Base-by-base conservation (phyloP, 2,113 vertebrate genomes). In the Pollimyrus isidori region DNA sequence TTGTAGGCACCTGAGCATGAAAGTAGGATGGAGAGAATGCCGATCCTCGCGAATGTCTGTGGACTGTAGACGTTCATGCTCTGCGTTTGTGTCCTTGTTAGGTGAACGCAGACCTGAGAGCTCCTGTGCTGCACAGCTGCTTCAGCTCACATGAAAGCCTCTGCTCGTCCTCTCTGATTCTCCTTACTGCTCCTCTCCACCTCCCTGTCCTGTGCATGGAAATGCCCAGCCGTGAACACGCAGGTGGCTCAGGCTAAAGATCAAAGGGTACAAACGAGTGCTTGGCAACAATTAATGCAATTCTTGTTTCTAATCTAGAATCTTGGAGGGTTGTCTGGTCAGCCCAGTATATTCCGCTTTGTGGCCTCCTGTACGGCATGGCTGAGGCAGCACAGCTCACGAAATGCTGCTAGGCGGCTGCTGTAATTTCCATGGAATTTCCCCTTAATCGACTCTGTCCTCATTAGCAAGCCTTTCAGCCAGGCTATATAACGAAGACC, bases 391-490 rank as follows among this genome's bases (percentile, higher is more conserved):
- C n/a, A 35, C 46, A 13, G 26, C 26, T 35, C 23, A 11, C 0
- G 3, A 26, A n/a, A 10, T 23, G 45, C 39, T 48, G 80, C 21
- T 17, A 84, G 46, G 23, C 45, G 23, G 83, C 4, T 3, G 48
- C 83, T 10, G 17, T 86, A 48, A 53, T 87, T 52, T 48, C 9
- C 15, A 19, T 53, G 85, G 19, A 53, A 53, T 30, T 87, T 35
- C 50, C 49, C 46, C 50, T 53, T n/a, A 19, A 53, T 87, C 15
- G 19, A 87, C 49, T 87, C 85, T 35, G 85, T 87, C 49, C 50
- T 87, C 85, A 87, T 87, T 87, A 87, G 45, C 48, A 35, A 87
- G n/a, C 50, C 23, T 87, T 87, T 52, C 85, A 50, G 84, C n/a
- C 30, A 13, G 46, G 46, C 48, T 86, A 86, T 86, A 86, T 86